phyloP scores from a whole-genome alignment of 2,113 vertebrate genomes.

The Triplophysa rosa region DNA sequence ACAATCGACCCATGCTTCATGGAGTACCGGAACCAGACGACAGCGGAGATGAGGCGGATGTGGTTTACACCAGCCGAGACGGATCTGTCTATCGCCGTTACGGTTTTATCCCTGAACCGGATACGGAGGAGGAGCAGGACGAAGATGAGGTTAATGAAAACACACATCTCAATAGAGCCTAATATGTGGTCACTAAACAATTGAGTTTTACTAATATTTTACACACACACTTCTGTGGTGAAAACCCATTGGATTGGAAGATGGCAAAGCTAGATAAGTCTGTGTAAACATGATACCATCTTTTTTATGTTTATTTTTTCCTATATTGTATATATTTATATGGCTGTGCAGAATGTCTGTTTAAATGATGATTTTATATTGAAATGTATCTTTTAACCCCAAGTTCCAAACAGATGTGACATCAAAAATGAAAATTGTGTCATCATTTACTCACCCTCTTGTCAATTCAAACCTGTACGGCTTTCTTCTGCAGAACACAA shows the following conservation, averaged over 20 bases:
- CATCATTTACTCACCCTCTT: no score
- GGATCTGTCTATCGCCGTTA: constrained; percentile 71
- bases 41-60: constrained; percentile 74
- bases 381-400: background rate
- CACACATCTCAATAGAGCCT: constrained; percentile 57
- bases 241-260: constrained; percentile 17
- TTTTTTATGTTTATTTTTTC: background rate
- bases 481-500: no score
- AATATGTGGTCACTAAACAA: background rate
- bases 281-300: background rate
- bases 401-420: no score
- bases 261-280: background rate
- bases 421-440: no score
- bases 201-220: constrained; percentile 3
- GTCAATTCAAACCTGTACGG: no score
- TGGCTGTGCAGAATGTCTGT: background rate
- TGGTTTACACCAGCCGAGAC: constrained; percentile 75
- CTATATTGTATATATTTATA: constrained; percentile 4
- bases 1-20: constrained; percentile 65
- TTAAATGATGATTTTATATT: background rate
- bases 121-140: constrained; percentile 58
- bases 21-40: constrained; percentile 73
- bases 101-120: constrained; percentile 66
- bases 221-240: constrained; percentile 6
- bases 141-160: constrained; percentile 61